A percentile compares a stretch with the other conserved stretches of the same genome.
Conservation (phyloP, 2,113 vertebrate genomes). For the Panthera leo region DNA sequence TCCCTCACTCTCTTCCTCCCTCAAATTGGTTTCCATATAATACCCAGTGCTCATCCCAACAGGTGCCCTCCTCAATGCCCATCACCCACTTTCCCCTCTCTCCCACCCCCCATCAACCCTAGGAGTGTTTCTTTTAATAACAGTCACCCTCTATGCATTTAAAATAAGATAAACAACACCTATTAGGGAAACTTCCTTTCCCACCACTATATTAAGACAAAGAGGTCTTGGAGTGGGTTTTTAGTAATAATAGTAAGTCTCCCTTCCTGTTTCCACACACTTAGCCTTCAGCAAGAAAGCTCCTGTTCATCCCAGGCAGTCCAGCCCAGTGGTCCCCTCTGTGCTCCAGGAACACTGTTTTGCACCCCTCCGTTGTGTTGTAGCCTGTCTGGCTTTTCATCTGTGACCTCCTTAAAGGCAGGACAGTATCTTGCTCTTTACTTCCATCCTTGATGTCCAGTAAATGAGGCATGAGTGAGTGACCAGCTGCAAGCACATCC, state of each 20-base stretch:
- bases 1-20: too few relatives aligned
- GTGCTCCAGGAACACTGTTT: background rate
- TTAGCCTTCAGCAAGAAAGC: background rate
- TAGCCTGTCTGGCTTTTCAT: background rate
- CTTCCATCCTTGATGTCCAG: background rate
- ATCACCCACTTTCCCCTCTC: too few relatives aligned
- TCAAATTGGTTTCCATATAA: too few relatives aligned
- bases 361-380: background rate
- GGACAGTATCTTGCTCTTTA: background rate
- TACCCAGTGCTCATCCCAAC: too few relatives aligned
- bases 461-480: background rate
- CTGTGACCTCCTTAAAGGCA: background rate
- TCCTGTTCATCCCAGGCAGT: background rate
- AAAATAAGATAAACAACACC: background rate
- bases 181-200: background rate
- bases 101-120: too few relatives aligned
- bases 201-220: background rate
- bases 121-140: background rate
- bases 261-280: background rate
- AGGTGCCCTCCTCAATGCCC: too few relatives aligned
- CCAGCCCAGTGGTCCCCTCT: background rate
- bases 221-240: background rate
- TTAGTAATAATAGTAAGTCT: background rate
- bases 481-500: background rate
- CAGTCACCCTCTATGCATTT: background rate